Evolutionary conservation across 2,113 vertebrate species (phyloP), one percentile per base, ranked within the genome.

Genomic region (Chlamydotis undulata): DNA sequence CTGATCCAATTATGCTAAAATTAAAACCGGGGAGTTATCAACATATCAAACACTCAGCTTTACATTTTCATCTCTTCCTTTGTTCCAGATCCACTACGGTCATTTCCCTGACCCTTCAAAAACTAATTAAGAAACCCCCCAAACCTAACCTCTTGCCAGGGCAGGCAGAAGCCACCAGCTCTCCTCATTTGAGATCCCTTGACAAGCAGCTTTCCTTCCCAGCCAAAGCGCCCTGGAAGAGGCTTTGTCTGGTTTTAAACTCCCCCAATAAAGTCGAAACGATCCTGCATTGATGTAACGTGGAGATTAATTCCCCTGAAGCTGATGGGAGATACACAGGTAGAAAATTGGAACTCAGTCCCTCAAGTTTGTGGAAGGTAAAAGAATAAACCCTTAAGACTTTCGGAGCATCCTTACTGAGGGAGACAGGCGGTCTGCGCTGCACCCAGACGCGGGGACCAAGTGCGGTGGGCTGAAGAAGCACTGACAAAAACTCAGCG

Each of bases 31-130:
- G 64, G 71, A 24, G 68, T 74, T 97, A 90, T 57, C 93, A 90
- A 94, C 90, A 84, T 91, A 94, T 89, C 78, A 93, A 97, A 95
- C 88, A 70, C 83, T 53, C 73, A 28, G 67, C 90, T 92, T 96
- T 88, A 93, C 68, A 78, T 96, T 96, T 89, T 81, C 50, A 79
- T 93, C 93, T 97, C 84, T 94, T 89, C 70, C 81, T 97, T 96
- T 96, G 86, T 87, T 96, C 92, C 91, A 92, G 47, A 85, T 83
- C 23, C 83, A 79, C 60, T 90, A 70, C 3, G 33, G 71, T 69
- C 88, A 91, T 76, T 96, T 93, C 94, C 76, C 85, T 69, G 93
- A 96, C 90, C 71, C 39, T 96, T 80, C 71, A 82, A 88, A 92
- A 94, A 93, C 90, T 95, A 93, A 92, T 87, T 97, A 83, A 90